Base-by-base conservation (phyloP, 2,888 invertebrate genomes). In the Pheosia tremula region DNA sequence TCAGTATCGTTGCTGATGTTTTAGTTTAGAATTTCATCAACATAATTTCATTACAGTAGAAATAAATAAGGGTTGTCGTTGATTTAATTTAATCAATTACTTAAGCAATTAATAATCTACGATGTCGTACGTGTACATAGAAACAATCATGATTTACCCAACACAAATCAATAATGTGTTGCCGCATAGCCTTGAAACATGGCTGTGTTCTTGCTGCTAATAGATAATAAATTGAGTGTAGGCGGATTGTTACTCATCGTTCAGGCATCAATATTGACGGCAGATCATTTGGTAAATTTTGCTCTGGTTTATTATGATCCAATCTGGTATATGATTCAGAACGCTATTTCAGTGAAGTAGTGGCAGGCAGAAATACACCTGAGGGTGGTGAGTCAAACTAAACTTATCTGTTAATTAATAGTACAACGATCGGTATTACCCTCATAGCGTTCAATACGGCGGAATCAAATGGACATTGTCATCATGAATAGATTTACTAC, bases 251-350 rank as follows among this genome's bases (percentile, higher is more conserved):
- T 8, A 9, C 61, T 67, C 61, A 69, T 75, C 64, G 66, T 60
- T 65, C 64, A 57, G 59, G 59, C 58, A 68, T 73, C 57, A 67
- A 67, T 67, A 68, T 72, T 72, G 64, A 64, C 65, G 45, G 72
- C 54, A 66, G 66, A 72, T 76, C 70, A 59, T 63, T 67, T 62
- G 45, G 56, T 36, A 59, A 59, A 66, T 64, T 73, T 61, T 57
- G 71, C 62, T 67, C 68, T 72, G 72, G 66, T 67, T 71, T 67
- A 62, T 70, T 56, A 60, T 75, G 70, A 76, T 75, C 75, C 74
- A 70, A 67, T 71, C 66, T 71, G 70, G 64, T 66, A 69, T 68
- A 78, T 82, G 80, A 82, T 66, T 82, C 80, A 81, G 74, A 63
- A 65, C 60, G 75, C 68, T 77, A 78, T 78, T 82, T 78, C 63